Evolutionary conservation across 2,113 vertebrate species (phyloP).

Genomic region (Xiphophorus maculatus): DNA sequence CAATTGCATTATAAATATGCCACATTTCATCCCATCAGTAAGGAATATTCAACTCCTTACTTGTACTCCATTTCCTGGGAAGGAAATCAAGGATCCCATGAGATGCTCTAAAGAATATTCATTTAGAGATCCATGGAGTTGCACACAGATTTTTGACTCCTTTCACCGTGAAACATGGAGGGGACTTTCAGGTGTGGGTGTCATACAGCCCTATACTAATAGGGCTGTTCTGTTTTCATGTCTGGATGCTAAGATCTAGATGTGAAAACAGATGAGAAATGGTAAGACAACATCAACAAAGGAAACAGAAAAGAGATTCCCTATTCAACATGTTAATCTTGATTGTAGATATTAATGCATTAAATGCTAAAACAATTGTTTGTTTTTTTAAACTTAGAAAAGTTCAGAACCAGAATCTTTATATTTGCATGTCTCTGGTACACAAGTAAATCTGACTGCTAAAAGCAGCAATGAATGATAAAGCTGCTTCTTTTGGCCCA

Average conservation of each 20-base stretch:
- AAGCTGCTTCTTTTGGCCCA: no score
- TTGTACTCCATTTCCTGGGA: slow-evolving; percentile 57
- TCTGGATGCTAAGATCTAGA: slow-evolving; percentile 51
- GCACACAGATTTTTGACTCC: slow-evolving; percentile 56
- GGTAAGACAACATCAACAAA: slow-evolving; percentile 48
- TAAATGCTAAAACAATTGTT: no score
- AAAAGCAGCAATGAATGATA: no score
- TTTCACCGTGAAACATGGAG: slow-evolving; percentile 45
- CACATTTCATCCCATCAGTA: slow-evolving; percentile 47
- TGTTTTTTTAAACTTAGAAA: no score
- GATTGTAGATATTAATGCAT: slow-evolving; percentile 19
- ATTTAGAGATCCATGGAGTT: slow-evolving; percentile 52
- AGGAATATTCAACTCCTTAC: slow-evolving; percentile 43
- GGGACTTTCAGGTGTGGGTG: slow-evolving; percentile 33
- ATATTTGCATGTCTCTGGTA: no score
- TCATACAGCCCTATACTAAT: slow-evolving; percentile 30
- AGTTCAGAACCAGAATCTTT: no score
- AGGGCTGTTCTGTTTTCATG: no score
- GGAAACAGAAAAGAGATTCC: slow-evolving; percentile 16
- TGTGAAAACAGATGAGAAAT: slow-evolving; percentile 48
- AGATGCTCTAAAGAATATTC: slow-evolving; percentile 62
- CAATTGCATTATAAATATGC: slow-evolving; percentile 60
- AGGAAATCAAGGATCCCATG: slow-evolving; percentile 62
- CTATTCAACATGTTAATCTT: slow-evolving; percentile 25
- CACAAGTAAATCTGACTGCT: no score